phyloP scores from a whole-genome alignment of 1,140 invertebrate species.

The Drosophila ogumai region DNA sequence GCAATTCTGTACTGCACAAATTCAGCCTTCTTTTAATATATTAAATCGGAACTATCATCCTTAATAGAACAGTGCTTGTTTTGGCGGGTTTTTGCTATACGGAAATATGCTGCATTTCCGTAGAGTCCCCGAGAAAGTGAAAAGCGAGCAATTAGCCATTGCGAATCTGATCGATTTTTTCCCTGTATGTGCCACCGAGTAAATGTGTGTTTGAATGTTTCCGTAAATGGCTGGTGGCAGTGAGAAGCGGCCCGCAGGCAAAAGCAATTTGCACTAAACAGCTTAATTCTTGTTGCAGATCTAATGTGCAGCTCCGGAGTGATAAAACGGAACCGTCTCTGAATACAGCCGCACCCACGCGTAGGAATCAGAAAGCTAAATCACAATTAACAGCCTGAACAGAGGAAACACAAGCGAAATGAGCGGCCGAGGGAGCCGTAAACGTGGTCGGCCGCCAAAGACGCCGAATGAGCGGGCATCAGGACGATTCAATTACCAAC shows the following conservation, averaged over 20 bases:
- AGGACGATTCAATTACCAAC: conserved; percentile 93
- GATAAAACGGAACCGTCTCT: conserved; percentile 20
- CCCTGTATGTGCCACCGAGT: conserved; percentile 34
- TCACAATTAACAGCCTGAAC: not conserved
- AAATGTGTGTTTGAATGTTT: conserved; percentile 34
- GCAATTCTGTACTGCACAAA: conserved; percentile 19
- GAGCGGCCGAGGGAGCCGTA: conserved; percentile 90
- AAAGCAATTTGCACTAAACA: conserved; percentile 5
- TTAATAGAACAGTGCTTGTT: conserved; percentile 16
- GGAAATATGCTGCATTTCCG: not conserved
- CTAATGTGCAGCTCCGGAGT: conserved; percentile 18
- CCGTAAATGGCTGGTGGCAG: conserved; percentile 21
- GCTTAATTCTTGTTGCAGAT: conserved; percentile 25
- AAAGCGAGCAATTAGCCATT: conserved; percentile 5
- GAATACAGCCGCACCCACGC: conserved; percentile 8
- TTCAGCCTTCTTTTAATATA: conserved; percentile 25
- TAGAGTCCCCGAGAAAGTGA: not conserved
- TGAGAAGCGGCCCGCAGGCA: conserved; percentile 13
- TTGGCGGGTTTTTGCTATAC: conserved; percentile 22
- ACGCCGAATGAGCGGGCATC: conserved; percentile 92
- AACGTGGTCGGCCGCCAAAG: conserved; percentile 95
- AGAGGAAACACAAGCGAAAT: conserved; percentile 43
- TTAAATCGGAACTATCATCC: conserved; percentile 12
- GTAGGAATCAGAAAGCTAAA: not conserved
- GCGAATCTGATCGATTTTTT: conserved; percentile 50